phyloP scores from a whole-genome alignment of 2,888 invertebrate genomes.

The Scaptodrosophila latifasciaeformis region DNA sequence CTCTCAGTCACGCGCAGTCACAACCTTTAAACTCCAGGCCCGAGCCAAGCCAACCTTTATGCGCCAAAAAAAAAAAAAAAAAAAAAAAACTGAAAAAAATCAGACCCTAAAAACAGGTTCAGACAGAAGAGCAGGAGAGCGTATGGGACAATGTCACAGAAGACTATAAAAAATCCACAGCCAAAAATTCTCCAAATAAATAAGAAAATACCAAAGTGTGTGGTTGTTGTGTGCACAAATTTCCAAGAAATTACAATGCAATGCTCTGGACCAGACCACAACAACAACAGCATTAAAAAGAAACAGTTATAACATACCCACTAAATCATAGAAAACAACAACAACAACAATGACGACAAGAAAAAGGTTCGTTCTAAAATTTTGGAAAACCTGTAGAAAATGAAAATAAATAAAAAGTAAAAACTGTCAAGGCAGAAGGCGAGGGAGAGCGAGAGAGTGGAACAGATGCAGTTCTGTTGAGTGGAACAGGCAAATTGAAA shows the following conservation, averaged over 20 bases:
- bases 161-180: slow-evolving; percentile 42
- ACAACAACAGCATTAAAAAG: slow-evolving; percentile 30
- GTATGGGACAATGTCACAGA: slow-evolving; percentile 61
- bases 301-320: slow-evolving; percentile 71
- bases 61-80: background rate
- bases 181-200: slow-evolving; percentile 43
- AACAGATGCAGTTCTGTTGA: slow-evolving; percentile 23
- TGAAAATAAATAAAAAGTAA: slow-evolving; percentile 49
- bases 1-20: slow-evolving; percentile 4
- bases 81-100: slow-evolving; percentile 49
- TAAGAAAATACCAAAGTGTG: slow-evolving; percentile 69
- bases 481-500: slow-evolving; percentile 64
- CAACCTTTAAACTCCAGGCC: slow-evolving; percentile 1
- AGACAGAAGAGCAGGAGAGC: no score
- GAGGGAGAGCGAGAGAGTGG: slow-evolving; percentile 4
- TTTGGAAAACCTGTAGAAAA: slow-evolving; percentile 45
- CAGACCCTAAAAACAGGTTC: slow-evolving; percentile 66
- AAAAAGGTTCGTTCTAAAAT: no score
- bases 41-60: slow-evolving; percentile 9
- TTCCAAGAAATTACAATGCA: slow-evolving; percentile 69
- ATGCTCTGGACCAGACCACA: slow-evolving; percentile 35
- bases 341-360: slow-evolving; percentile 19
- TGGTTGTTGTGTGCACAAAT: no score
- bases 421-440: slow-evolving; percentile 50
- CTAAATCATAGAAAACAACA: slow-evolving; percentile 68